A percentile compares a stretch with the other conserved stretches of the same genome.
Conservation (phyloP, 2,888 invertebrate species). For the Alsophila aescularia region DNA sequence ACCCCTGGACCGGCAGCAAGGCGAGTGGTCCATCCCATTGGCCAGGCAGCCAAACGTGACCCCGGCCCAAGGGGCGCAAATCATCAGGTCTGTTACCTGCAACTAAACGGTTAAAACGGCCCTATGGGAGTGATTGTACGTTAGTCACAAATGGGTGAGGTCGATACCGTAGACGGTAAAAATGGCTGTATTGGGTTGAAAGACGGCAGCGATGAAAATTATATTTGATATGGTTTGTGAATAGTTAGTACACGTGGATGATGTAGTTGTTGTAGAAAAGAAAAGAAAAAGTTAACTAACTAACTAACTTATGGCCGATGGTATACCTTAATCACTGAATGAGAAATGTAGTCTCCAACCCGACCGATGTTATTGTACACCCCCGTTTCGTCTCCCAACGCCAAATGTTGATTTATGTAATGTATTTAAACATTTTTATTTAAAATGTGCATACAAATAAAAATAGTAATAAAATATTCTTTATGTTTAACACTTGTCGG, state of each 20-base stretch:
- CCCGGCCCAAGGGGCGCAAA: slow-evolving; percentile 94
- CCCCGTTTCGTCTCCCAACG: too few relatives aligned
- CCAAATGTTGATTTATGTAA: too few relatives aligned
- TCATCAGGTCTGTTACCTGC: slow-evolving; percentile 93
- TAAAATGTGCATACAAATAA: too few relatives aligned
- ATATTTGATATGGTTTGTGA: background rate
- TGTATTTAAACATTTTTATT: too few relatives aligned
- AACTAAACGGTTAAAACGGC: slow-evolving; percentile 72
- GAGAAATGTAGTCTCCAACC: too few relatives aligned
- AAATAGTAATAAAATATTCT: too few relatives aligned
- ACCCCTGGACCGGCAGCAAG: slow-evolving; percentile 90
- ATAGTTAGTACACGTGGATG: slow-evolving; percentile 3
- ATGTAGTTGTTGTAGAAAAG: background rate
- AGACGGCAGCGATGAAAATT: too few relatives aligned
- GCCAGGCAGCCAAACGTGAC: slow-evolving; percentile 92
- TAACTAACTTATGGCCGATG: too few relatives aligned
- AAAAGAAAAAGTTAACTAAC: background rate
- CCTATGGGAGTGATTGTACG: slow-evolving; percentile 61
- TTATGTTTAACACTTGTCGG: too few relatives aligned
- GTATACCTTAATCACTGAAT: too few relatives aligned
- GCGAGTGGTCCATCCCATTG: slow-evolving; percentile 92
- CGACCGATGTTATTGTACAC: too few relatives aligned
- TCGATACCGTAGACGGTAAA: slow-evolving; percentile 18
- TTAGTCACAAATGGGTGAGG: slow-evolving; percentile 70
- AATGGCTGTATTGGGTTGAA: background rate